Evolutionary conservation across 2,888 invertebrate species (phyloP).

Genomic region (Hedya salicella): DNA sequence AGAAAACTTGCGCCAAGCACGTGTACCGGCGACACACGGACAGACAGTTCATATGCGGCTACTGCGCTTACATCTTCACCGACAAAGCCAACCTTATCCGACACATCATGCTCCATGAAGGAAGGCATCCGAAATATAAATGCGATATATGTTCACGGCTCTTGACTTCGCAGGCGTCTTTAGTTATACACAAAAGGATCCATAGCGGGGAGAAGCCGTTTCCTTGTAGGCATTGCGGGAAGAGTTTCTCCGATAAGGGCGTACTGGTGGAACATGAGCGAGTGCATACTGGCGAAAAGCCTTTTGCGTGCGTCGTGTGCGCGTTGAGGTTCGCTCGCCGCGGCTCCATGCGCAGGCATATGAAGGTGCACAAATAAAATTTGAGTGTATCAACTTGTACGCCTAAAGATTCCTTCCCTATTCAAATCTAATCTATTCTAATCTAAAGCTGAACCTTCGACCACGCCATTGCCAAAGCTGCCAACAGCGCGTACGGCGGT

Average conservation of each 20-base stretch:
- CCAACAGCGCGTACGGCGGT: too few relatives aligned
- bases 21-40: slow-evolving; percentile 65
- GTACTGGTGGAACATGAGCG: slow-evolving; percentile 70
- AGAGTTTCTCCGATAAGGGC: slow-evolving; percentile 70
- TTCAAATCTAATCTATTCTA: too few relatives aligned
- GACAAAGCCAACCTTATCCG: slow-evolving; percentile 72
- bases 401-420: too few relatives aligned
- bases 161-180: slow-evolving; percentile 56
- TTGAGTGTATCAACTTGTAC: too few relatives aligned
- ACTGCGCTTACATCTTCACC: slow-evolving; percentile 71
- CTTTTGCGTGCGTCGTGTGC: slow-evolving; percentile 71
- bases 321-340: slow-evolving; percentile 74
- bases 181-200: slow-evolving; percentile 71
- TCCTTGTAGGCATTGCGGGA: slow-evolving; percentile 66
- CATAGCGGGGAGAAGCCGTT: slow-evolving; percentile 76
- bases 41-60: slow-evolving; percentile 69
- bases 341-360: slow-evolving; percentile 73
- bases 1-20: slow-evolving; percentile 64
- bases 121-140: slow-evolving; percentile 63
- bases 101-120: slow-evolving; percentile 73
- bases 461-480: too few relatives aligned
- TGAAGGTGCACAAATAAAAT: slow-evolving; percentile 66
- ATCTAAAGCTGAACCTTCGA: too few relatives aligned
- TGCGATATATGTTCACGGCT: slow-evolving; percentile 69
- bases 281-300: slow-evolving; percentile 77